Conservation (phyloP, 2,113 vertebrate genomes). For the Lagopus leucura region DNA sequence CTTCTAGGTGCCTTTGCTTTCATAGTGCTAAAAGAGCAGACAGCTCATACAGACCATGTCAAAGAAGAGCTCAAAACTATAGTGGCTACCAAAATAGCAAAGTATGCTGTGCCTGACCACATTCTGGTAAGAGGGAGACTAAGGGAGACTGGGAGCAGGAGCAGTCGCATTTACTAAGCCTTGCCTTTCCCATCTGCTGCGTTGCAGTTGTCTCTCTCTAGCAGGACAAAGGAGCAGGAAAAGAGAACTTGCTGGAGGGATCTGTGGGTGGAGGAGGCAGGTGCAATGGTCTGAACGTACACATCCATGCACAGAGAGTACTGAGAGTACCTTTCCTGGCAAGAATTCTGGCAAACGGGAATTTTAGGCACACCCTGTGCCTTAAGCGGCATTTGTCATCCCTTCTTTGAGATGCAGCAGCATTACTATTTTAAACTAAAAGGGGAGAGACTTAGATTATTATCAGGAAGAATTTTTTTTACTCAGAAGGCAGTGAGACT, state of each 20-base stretch:
- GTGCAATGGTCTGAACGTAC: background rate
- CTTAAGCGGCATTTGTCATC: background rate
- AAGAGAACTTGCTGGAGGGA: background rate
- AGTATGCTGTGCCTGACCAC: conserved; percentile 91
- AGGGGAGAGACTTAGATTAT: too few species aligned
- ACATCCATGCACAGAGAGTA: background rate
- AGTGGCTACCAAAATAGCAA: conserved; percentile 89
- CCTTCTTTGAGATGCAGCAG: background rate
- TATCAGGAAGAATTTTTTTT: too few species aligned
- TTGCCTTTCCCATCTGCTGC: background rate
- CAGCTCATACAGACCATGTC: conserved; percentile 45
- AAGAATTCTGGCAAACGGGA: background rate
- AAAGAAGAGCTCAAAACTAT: conserved; percentile 80
- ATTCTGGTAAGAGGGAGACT: conserved; percentile 83
- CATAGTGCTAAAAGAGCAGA: conserved; percentile 84
- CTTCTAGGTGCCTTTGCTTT: conserved; percentile 90
- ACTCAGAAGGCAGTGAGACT: too few species aligned
- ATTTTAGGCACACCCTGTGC: background rate
- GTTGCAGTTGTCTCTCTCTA: background rate
- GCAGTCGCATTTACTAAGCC: background rate
- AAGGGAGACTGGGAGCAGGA: background rate
- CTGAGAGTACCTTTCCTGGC: background rate
- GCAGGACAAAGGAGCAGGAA: background rate
- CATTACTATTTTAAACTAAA: background rate
- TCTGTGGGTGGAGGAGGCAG: background rate